Evolutionary conservation across 2,888 invertebrate species (phyloP).

Genomic region (Scaptomyza tumidula): DNA sequence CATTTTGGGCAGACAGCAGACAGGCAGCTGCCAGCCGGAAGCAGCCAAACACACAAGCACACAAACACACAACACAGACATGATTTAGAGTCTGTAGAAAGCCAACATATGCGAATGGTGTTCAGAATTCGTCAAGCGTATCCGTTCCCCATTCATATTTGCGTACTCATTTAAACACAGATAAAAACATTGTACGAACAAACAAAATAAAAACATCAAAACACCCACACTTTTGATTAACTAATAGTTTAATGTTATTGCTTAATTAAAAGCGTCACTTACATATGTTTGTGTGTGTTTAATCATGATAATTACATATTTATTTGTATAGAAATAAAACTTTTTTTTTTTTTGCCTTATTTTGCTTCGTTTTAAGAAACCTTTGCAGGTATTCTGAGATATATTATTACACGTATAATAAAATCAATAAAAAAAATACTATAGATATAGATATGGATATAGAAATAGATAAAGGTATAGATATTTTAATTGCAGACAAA

Average conservation of each 20-base stretch:
- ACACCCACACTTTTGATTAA: background rate
- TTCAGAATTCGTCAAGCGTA: constrained; percentile 21
- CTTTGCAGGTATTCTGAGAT: too few species aligned
- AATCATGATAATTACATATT: background rate
- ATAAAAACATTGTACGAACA: background rate
- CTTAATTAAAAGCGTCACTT: background rate
- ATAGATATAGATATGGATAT: too few species aligned
- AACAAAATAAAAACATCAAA: background rate
- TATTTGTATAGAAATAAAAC: too few species aligned
- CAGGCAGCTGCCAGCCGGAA: constrained; percentile 29
- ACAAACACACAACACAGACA: background rate
- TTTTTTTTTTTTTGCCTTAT: too few species aligned
- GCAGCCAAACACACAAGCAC: constrained; percentile 18
- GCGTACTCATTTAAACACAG: background rate
- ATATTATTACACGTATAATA: too few species aligned
- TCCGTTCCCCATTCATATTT: constrained; percentile 27
- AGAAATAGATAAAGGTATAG: too few species aligned
- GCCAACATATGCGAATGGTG: constrained; percentile 12
- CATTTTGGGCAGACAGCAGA: constrained; percentile 23
- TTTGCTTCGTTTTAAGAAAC: too few species aligned
- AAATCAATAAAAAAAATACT: too few species aligned
- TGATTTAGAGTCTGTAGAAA: constrained; percentile 24
- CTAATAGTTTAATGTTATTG: background rate
- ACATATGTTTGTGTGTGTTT: background rate
- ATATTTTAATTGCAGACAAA: too few species aligned